phyloP scores from a whole-genome alignment of 2,888 invertebrate genomes.

The Pseudanteris insignis region DNA sequence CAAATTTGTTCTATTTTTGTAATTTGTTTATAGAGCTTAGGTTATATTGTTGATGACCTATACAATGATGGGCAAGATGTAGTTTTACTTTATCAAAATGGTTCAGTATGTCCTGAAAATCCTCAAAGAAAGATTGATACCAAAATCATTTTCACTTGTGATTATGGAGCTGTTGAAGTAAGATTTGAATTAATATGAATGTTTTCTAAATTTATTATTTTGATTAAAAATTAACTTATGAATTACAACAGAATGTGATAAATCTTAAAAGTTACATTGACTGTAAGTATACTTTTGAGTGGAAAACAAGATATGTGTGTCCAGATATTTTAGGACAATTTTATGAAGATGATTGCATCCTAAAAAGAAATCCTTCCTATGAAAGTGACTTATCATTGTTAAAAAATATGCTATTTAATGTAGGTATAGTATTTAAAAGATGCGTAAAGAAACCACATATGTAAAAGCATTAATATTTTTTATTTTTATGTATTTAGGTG shows the following conservation, averaged over 20 bases:
- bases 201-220: no score
- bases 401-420: slow-evolving; percentile 42
- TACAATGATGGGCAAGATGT: slow-evolving; percentile 47
- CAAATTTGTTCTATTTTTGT: no score
- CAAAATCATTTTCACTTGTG: slow-evolving; percentile 51
- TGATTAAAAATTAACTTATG: no score
- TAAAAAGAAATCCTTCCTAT: slow-evolving; percentile 51
- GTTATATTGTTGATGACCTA: slow-evolving; percentile 51
- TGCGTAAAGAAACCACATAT: no score
- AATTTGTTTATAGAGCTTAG: slow-evolving; percentile 51
- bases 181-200: no score
- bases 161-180: slow-evolving; percentile 36
- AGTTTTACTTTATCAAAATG: slow-evolving; percentile 50
- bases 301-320: slow-evolving; percentile 56
- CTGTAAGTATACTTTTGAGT: slow-evolving; percentile 56
- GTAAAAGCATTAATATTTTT: no score
- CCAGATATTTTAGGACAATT: slow-evolving; percentile 47
- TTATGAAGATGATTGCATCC: slow-evolving; percentile 48
- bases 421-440: no score
- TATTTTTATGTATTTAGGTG: no score
- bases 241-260: slow-evolving; percentile 49
- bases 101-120: slow-evolving; percentile 53
- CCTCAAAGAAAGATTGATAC: slow-evolving; percentile 46
- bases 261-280: slow-evolving; percentile 49
- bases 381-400: slow-evolving; percentile 52